phyloP scores from a whole-genome alignment of 2,888 invertebrate genomes.

The Nyleta sp. region DNA sequence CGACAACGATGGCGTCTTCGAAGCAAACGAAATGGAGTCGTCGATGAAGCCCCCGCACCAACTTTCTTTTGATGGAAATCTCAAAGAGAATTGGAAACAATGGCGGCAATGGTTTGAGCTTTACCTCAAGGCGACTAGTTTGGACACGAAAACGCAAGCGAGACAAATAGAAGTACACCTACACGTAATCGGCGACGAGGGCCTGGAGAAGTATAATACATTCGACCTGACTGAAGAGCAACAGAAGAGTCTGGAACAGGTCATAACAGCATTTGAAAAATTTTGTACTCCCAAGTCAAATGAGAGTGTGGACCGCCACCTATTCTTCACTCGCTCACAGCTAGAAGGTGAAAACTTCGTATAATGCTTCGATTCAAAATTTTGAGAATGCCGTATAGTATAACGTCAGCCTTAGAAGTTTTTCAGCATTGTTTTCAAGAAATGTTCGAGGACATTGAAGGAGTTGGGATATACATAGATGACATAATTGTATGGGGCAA shows the following conservation, averaged over 20 bases:
- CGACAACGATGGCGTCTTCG: neutral
- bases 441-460: conserved; percentile 67
- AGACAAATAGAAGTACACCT: conserved; percentile 66
- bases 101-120: conserved; percentile 68
- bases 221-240: conserved; percentile 55
- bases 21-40: conserved; percentile 15
- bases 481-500: conserved; percentile 60
- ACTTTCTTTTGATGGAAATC: conserved; percentile 55
- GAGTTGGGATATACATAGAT: conserved; percentile 70
- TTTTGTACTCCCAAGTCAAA: conserved; percentile 60
- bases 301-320: conserved; percentile 63
- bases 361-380: neutral
- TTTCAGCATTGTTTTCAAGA: conserved; percentile 68
- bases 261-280: conserved; percentile 62
- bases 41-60: conserved; percentile 51
- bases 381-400: neutral
- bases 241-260: conserved; percentile 43
- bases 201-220: conserved; percentile 64
- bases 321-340: conserved; percentile 65
- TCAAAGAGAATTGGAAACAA: conserved; percentile 69
- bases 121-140: conserved; percentile 67
- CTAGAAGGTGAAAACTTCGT: conserved; percentile 56
- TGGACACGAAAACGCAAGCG: conserved; percentile 52
- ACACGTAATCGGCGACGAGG: conserved; percentile 66
- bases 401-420: conserved; percentile 68